Base-by-base conservation (phyloP, 2,888 invertebrate species). In the Dastarcus helophoroides region DNA sequence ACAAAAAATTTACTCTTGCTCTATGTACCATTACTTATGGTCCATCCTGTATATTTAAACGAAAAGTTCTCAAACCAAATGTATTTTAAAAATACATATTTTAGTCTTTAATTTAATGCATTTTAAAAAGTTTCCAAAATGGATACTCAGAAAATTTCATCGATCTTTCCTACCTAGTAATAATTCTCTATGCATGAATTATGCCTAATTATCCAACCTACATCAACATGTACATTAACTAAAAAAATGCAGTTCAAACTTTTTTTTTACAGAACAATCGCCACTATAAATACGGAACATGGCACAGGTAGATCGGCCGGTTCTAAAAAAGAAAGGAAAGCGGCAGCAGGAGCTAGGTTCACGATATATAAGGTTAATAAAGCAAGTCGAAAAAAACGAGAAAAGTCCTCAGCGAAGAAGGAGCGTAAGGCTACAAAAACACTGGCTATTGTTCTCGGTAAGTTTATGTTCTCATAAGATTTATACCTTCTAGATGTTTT, bases 351-450 rank as follows among this genome's bases (percentile, higher is more conserved):
- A 1, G 78, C 79, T 23, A 72, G 88, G 46, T 89, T 89, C 63
- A 89, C 88, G 39, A 88, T 89, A 54, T 89, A 88, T 65, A 89
- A 89, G 63, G 85, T 88, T 33, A 88, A 90, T 67, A 93, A 91
- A 63, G 90, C 90, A 24, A 86, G 88, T 54, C 79, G 88, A 60
- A 91, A 93, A 68, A 94, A 94, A 64, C 69, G 89, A 28, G 91
- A 91, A 54, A 91, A 90, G 54, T 88, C 88, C 12, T 86, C 89
- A 1, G 90, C 89, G 3, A 88, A 85, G 60, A 89, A 86, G 51
- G 98, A 98, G 56, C 74, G 93, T 37, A 94, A 98, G 63, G 97
- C 98, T 16, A 98, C 97, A 5, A 97, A 97, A 69, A 98, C 97
- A 5, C 65, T 98, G 43, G 97, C 95, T 34, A 95, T 98, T 62